These are phyloP conservation scores for Narcine bancroftii DNA, from an alignment of 2,113 vertebrate species.

Conservation along the genomic window DNA sequence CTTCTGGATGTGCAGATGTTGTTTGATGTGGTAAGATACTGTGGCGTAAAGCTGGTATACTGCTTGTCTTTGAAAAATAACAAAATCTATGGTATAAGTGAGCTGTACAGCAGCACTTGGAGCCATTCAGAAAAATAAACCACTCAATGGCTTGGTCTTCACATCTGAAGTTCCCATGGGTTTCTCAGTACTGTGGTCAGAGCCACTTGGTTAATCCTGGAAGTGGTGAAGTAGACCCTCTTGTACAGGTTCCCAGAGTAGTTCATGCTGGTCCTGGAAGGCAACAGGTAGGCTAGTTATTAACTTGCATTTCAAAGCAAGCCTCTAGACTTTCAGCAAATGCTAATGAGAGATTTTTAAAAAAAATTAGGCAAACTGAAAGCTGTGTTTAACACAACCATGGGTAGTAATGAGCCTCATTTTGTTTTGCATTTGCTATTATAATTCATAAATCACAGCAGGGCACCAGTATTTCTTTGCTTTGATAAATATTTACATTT, in stretches of 20 bases:
- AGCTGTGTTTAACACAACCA: slow-evolving; percentile 14
- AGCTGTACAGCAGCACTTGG: neutral
- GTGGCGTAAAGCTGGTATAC: neutral
- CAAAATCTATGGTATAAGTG: neutral
- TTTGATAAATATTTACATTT: slow-evolving; percentile 11
- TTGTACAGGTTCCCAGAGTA: neutral
- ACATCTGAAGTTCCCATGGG: neutral
- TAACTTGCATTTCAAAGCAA: neutral
- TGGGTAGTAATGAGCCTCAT: slow-evolving; percentile 22
- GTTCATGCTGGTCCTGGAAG: neutral
- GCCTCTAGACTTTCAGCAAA: neutral
- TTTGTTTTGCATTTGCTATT: slow-evolving; percentile 2
- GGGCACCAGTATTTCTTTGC: neutral
- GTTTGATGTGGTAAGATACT: neutral
- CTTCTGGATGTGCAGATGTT: neutral
- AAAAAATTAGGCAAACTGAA: neutral
- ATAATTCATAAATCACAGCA: neutral
- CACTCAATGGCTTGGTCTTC: neutral
- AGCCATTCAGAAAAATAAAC: neutral
- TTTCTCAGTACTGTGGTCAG: neutral
- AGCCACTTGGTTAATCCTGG: neutral
- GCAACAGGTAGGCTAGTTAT: neutral
- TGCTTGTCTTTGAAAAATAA: neutral
- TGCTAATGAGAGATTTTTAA: neutral
- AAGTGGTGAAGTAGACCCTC: neutral